Base-by-base conservation (phyloP, 2,113 vertebrate species). In the Apistogramma diplotaenia region DNA sequence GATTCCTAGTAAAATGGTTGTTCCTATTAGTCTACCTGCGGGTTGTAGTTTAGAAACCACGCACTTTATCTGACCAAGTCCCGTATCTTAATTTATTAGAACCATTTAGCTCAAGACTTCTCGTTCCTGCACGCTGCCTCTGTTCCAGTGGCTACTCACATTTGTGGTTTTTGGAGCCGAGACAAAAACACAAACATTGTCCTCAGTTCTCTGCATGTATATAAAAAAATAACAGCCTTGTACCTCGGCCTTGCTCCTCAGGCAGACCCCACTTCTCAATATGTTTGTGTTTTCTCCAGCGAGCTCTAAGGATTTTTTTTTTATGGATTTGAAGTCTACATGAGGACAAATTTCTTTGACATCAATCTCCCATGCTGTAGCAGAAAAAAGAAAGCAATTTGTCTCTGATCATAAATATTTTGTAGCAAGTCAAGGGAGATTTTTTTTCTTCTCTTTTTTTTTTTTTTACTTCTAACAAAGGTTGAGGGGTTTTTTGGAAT, bases 1-100 rank as follows among this genome's bases (percentile, higher is more conserved):
- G 79, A 40, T 90, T 86, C 59, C 83, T 78, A 77, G 84, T 89
- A 83, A 90, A 93, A 91, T 54, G 25, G 65, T 67, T 87, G 88
- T 90, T 86, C 82, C 84, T 67, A 85, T 91, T 88, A 89, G 89
- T 46, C 82, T 84, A 81, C 78, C 88, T 82, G 86, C 49, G 0
- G 88, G 78, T 83, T 82, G 85, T 85, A 72, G 51, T 89, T 85
- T 31, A 82, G 75, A 78, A 81, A 62, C 75, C 25, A 49, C 80
- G 84, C 81, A 83, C 61, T 81, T 84, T 76, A 74, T 91, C 87
- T 72, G 73, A 78, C 83, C 62, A 46, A 84, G 79, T 85, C 80
- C 11, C 53, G 60, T 83, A 33, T 89, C 74, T 80, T 89, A 72
- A 91, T 88, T 84, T 84, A 87, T 84, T 79, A 75, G 79, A 56